Conservation (phyloP, 2,888 invertebrate species). For the Rhagophthalmus giganteus region DNA sequence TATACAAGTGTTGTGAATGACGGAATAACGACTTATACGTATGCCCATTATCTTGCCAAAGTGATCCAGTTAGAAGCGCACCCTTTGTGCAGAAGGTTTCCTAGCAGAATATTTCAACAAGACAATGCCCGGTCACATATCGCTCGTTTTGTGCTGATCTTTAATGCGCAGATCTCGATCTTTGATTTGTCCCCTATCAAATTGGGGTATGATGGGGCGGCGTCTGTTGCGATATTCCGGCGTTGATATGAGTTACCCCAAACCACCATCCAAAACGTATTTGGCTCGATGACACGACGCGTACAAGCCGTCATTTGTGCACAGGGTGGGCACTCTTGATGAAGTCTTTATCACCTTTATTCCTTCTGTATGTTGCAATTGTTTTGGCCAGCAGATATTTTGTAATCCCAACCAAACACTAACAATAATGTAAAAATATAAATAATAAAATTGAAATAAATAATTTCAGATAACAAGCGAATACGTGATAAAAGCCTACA, state of each 20-base stretch:
- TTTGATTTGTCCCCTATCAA: no score
- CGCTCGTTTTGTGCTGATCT: no score
- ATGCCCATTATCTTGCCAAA: background rate
- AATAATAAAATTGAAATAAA: background rate
- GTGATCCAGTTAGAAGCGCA: no score
- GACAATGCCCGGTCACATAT: background rate
- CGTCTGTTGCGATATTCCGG: background rate
- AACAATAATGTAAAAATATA: no score
- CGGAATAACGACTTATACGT: background rate
- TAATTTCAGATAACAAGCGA: constrained; percentile 67
- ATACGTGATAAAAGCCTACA: constrained; percentile 71
- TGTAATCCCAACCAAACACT: no score
- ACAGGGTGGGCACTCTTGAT: background rate
- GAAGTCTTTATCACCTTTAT: no score
- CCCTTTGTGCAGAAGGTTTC: background rate
- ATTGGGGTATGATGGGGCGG: background rate
- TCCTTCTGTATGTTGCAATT: no score
- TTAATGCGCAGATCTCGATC: no score
- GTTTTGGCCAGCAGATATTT: no score
- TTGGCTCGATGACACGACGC: background rate
- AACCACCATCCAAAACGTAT: background rate
- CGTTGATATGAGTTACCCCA: background rate
- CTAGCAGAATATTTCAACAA: background rate
- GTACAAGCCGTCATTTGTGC: background rate
- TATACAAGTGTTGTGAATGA: background rate